Base-by-base conservation (phyloP, 2,797 vertebrate genomes). In the Erithacus rubecula region DNA sequence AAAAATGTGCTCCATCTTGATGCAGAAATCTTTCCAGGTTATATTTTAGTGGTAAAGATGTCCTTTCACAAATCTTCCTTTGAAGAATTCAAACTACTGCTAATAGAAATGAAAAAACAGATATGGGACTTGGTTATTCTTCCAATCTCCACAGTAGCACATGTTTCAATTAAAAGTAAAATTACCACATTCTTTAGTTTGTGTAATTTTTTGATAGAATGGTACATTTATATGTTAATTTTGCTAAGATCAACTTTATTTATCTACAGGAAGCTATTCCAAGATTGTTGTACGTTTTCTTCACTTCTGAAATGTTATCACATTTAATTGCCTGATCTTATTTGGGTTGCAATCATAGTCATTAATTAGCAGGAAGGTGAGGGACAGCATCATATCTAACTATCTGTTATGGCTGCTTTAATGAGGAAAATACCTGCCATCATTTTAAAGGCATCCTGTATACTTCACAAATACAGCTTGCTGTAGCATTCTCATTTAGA, bases 321-420 rank as follows among this genome's bases (percentile, higher is more conserved):
- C 98, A 97, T 99, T 98, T 99, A 99, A 99, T 99, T 99, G 98
- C 98, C 96, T 98, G 97, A 98, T 98, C 98, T 98, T 98, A 98
- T 98, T 98, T 98, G 98, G 98, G 98, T 98, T 98, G 98, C 97
- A 98, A 98, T 99, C 98, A 98, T 98, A 98, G 97, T 98, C 98
- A 98, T 98, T 98, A 99, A 98, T 99, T 99, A 99, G 98, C 97
- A 98, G 97, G 97, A 98, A 98, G 98, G 98, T 98, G 98, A 98
- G 98, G 98, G 98, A 98, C 98, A 99, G 98, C 98, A 98, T 98
- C 97, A 96, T 98, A 98, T 98, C 98, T 98, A 98, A 98, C 97
- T 98, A 98, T 98, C 98, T 98, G 98, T 98, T 98, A 98, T 97
- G 97, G 98, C 98, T 99, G 98, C 98, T 98, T 98, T 98, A 98